Base-by-base conservation (phyloP, 2,888 invertebrate species). In the Cataglyphis cursor region DNA sequence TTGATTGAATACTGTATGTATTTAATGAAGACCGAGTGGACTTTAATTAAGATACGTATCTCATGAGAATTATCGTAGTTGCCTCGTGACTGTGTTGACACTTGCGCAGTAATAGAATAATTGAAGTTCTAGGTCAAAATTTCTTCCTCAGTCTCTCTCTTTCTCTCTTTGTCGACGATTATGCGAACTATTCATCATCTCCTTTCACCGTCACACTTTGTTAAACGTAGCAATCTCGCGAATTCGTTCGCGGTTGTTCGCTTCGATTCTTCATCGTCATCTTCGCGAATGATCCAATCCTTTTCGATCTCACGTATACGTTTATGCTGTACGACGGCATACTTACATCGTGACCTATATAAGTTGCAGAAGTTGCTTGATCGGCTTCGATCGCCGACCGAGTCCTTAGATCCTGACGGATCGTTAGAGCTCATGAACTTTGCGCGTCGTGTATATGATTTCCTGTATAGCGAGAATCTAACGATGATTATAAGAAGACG, bases 161-260 rank as follows among this genome's bases (percentile, higher is more conserved):
- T 51, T 51, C n/a, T 51, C 48, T 51, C 48, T 74, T 38, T 62
- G 62, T 38, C 72, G 61, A 72, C 12, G 74, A 81, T 74, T 74
- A 81, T n/a, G 21, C 18, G 38, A 81, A 41, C 62, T 51, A 54
- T 75, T 24, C 54, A 28, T 61, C 61, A 61, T 62, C 59, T 68
- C 65, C 85, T 85, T 85, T 86, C 83, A 83, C 86, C 72, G 83
- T 78, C 66, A 84, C 59, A 84, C 66, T 84, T 84, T 65, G 76
- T 62, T 18, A 31, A 38, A 24, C 59, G 38, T 18, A 59, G 18
- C 21, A 31, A 59, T 68, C 59, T 41, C 21, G 6, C 44, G 75
- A 76, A 73, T 73, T 48, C 28, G 35, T 51, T 66, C 48, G 24
- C 41, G 35, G 66, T 72, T 76, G 24, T 82, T 48, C n/a, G 64